Evolutionary conservation across 2,888 invertebrate genomes (phyloP), one percentile per base, ranked within the genome.

Genomic region (Cyclophora albipunctata): DNA sequence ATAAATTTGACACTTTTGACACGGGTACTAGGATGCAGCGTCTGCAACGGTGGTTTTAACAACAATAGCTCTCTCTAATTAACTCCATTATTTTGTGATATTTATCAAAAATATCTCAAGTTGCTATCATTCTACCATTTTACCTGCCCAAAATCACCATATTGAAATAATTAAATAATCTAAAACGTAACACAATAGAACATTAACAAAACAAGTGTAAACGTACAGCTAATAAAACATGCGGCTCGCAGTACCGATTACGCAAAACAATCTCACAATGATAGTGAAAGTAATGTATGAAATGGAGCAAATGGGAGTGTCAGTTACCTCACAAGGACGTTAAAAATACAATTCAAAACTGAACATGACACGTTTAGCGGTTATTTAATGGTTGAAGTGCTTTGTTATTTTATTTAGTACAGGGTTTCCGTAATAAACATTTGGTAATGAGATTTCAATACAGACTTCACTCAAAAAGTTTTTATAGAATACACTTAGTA

Each of bases 261-360:
- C 77, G 81, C 71, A 83, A 83, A 69, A 64, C 63, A 37, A 63
- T 73, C 71, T 71, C 63, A 81, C 82, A 85, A 82, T 82, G 79
- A 78, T 79, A 81, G 86, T 86, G 86, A 88, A 88, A 86, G 87
- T 85, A 67, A 37, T 5, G 4, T 34, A 20, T 7, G 43, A 43
- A 81, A 80, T 83, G 82, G 82, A 82, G 77, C 84, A 62, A 75
- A 73, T 78, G 73, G 80, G 81, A 79, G 78, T 75, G 77, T 73
- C 68, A 48, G 61, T 81, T 80, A 79, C 78, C 64, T 69, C 77
- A 78, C 85, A 86, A 86, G 87, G 86, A 85, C 87, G 79, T 71
- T 70, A 53, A 53, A 66, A 61, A 60, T 69, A 68, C 75, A 43
- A 43, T 72, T 70, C 69, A 64, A 55, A 62, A 54, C 34, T 46